Conservation (phyloP, 1,140 invertebrate species). For the Drosophila arawakana region DNA sequence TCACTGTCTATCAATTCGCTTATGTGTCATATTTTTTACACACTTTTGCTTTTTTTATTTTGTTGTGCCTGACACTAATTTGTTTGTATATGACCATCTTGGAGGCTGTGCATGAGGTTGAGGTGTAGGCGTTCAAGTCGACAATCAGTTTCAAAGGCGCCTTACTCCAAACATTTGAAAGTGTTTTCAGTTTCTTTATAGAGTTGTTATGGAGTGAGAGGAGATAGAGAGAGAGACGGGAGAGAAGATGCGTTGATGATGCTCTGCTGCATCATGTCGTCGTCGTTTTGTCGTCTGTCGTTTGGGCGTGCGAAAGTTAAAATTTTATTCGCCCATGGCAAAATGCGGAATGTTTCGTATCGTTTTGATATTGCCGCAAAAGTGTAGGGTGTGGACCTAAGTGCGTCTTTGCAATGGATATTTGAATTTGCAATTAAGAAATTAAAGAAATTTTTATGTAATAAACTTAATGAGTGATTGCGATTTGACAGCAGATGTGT, state of each 20-base stretch:
- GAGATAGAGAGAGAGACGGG: background rate
- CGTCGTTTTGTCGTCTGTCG: slow-evolving; percentile 46
- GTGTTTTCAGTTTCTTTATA: slow-evolving; percentile 43
- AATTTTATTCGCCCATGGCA: slow-evolving; percentile 16
- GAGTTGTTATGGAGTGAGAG: background rate
- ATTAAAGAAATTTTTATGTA: slow-evolving; percentile 26
- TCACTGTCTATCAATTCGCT: background rate
- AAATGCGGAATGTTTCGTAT: slow-evolving; percentile 12
- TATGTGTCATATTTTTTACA: slow-evolving; percentile 66
- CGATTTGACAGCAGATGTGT: slow-evolving; percentile 5
- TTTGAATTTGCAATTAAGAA: slow-evolving; percentile 32
- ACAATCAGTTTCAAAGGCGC: slow-evolving; percentile 14
- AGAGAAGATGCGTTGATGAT: slow-evolving; percentile 32
- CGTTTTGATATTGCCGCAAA: slow-evolving; percentile 26
- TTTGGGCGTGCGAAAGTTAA: slow-evolving; percentile 63
- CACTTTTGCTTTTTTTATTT: slow-evolving; percentile 74
- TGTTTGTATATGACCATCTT: slow-evolving; percentile 46
- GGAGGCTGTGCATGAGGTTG: slow-evolving; percentile 38
- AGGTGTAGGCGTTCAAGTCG: slow-evolving; percentile 57
- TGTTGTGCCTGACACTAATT: slow-evolving; percentile 56
- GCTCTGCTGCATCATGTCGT: slow-evolving; percentile 38
- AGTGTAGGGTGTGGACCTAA: slow-evolving; percentile 5
- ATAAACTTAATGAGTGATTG: slow-evolving; percentile 18
- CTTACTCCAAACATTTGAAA: slow-evolving; percentile 57
- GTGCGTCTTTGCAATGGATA: slow-evolving; percentile 11